Evolutionary conservation across 2,888 invertebrate genomes (phyloP), one percentile per base, ranked within the genome.

Genomic region (Stictocephala bisonia): DNA sequence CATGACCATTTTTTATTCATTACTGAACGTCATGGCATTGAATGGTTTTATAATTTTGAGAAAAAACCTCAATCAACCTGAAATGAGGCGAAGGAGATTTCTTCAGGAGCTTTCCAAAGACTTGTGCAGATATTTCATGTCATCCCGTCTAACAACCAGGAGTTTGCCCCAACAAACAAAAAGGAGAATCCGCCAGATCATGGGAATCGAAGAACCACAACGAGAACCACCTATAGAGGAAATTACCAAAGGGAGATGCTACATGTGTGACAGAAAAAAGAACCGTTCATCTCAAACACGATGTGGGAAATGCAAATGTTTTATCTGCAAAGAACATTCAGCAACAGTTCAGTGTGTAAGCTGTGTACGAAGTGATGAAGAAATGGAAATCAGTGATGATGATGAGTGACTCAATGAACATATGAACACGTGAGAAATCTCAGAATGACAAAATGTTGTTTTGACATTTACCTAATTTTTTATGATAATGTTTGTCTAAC

Each of bases 31-130:
- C 18, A 26, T 11, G 26, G 56, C 22, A 1, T 13, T 70, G 0
- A 70, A 70, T 13, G 27, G 7, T n/a, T 56, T 18, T 22, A 69
- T 67, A 9, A 51, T 69, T 31, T 35, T 51, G 20, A 70, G 56
- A 13, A 26, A 24, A 41, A 70, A 70, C n/a, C 13, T 7, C 2
- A 31, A 26, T 11, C 15, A 51, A 24, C 50, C 53, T 15, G 15
- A 15, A 1, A 41, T 24, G 40, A 53, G 6, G 6, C 31, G 56
- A 56, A 53, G 13, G 9, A 6, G 2, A 1, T 56, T 70, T 20
- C 31, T 56, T 11, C 20, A 24, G 18, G 6, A 0, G 0, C 13
- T 70, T 7, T 53, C n/a, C 9, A 56, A 26, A 22, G 40, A 56
- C 1, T 35, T 70, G 35, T 69, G 68, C 27, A 51, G 40, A 20